Evolutionary conservation across 2,888 invertebrate genomes (phyloP).

Genomic region (Phaedon cochleariae): DNA sequence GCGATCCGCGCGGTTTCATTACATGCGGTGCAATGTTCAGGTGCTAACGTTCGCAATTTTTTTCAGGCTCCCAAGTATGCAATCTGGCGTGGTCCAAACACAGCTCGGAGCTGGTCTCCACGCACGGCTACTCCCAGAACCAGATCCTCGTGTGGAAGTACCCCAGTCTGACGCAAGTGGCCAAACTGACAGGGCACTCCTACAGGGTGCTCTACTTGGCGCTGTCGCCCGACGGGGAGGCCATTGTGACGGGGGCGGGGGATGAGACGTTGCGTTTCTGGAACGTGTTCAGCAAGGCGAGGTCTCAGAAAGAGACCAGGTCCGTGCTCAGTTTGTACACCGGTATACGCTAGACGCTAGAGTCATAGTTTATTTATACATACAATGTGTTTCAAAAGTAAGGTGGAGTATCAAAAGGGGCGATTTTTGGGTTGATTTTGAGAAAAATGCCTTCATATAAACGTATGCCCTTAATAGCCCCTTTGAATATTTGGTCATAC

Average conservation of each 20-base stretch:
- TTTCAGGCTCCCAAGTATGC: slow-evolving; percentile 91
- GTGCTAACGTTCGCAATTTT: too few species aligned
- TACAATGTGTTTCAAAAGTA: too few species aligned
- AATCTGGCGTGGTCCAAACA: slow-evolving; percentile 99
- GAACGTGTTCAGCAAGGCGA: slow-evolving; percentile 98
- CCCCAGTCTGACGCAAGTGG: slow-evolving; percentile 95
- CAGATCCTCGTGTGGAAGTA: slow-evolving; percentile 99
- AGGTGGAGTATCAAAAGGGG: too few species aligned
- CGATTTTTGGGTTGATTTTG: too few species aligned
- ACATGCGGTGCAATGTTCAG: too few species aligned
- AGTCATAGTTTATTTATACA: too few species aligned
- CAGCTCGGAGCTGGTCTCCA: slow-evolving; percentile 96
- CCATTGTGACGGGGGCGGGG: slow-evolving; percentile 98
- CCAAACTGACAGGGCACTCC: slow-evolving; percentile 96
- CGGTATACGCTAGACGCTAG: slow-evolving; percentile 84
- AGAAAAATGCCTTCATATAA: too few species aligned
- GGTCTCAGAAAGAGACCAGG: slow-evolving; percentile 92
- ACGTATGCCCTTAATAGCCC: too few species aligned
- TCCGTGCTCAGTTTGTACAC: slow-evolving; percentile 93
- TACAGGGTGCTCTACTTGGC: slow-evolving; percentile 95
- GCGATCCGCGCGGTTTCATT: too few species aligned
- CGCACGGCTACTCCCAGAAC: slow-evolving; percentile 98
- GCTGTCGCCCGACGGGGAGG: slow-evolving; percentile 97
- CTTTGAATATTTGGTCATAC: too few species aligned
- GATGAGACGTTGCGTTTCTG: slow-evolving; percentile 98